Evolutionary conservation across 2,888 invertebrate genomes (phyloP).

Genomic region (Eilema sororculum): DNA sequence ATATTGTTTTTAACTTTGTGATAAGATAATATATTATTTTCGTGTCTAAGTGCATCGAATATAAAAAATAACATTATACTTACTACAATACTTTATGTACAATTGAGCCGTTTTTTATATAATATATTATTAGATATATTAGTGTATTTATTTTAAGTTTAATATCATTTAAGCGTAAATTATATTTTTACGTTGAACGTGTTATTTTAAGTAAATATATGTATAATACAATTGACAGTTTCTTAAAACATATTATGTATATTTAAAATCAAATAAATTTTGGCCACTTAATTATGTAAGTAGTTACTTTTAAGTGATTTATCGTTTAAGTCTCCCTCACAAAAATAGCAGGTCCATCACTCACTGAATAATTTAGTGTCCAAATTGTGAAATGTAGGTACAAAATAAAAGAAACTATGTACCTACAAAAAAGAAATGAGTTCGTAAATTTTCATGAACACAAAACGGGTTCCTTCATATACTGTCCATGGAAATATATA

Average conservation of each 20-base stretch:
- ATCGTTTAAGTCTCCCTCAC: neutral
- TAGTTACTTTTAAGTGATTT: neutral
- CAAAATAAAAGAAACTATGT: neutral
- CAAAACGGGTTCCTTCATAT: neutral
- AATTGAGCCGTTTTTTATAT: conserved; percentile 46
- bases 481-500: neutral
- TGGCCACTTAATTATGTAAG: neutral
- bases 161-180: conserved; percentile 4
- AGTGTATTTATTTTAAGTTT: conserved; percentile 9
- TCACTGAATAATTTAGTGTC: neutral
- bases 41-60: neutral
- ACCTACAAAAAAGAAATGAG: neutral
- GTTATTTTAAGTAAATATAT: neutral
- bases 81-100: conserved; percentile 41
- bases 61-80: conserved; percentile 11
- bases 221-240: neutral
- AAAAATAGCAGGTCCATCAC: neutral
- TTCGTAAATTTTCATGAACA: neutral
- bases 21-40: conserved; percentile 13
- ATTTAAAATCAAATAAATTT: neutral
- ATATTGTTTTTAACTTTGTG: neutral
- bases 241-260: neutral
- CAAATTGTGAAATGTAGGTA: too few relatives aligned
- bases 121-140: conserved; percentile 30
- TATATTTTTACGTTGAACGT: conserved; percentile 1